Evolutionary conservation across 2,113 vertebrate species (phyloP).

Genomic region (Phalacrocorax aristotelis): DNA sequence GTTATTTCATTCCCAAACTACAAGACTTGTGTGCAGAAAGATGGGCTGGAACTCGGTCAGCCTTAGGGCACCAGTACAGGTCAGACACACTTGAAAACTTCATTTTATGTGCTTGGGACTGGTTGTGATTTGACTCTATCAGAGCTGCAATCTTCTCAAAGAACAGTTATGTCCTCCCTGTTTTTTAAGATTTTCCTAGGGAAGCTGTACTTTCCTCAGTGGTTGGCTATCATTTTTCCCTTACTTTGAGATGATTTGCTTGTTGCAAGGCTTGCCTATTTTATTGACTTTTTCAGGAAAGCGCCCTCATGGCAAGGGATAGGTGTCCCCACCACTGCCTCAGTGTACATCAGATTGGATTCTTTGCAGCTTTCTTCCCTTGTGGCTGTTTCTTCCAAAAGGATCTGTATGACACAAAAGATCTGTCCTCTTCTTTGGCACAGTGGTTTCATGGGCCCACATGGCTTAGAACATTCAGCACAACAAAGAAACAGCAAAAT

Average conservation of each 20-base stretch:
- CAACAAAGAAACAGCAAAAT: background rate
- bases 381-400: background rate
- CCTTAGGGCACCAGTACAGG: background rate
- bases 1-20: background rate
- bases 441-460: background rate
- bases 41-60: background rate
- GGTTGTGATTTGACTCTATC: background rate
- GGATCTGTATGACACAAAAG: background rate
- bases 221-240: background rate
- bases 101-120: background rate
- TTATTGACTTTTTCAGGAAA: background rate
- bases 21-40: background rate
- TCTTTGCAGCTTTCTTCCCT: background rate
- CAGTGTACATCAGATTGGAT: background rate
- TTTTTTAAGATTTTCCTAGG: background rate
- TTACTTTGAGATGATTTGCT: background rate
- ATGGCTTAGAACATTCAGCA: background rate
- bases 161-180: background rate
- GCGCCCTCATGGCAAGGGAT: background rate
- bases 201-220: background rate
- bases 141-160: background rate
- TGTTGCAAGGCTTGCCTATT: background rate
- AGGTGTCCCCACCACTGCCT: accelerated
- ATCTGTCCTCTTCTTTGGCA: background rate
- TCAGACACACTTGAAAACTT: background rate